phyloP scores from a whole-genome alignment of 2,888 invertebrate species.

The Adelognathus sp. region DNA sequence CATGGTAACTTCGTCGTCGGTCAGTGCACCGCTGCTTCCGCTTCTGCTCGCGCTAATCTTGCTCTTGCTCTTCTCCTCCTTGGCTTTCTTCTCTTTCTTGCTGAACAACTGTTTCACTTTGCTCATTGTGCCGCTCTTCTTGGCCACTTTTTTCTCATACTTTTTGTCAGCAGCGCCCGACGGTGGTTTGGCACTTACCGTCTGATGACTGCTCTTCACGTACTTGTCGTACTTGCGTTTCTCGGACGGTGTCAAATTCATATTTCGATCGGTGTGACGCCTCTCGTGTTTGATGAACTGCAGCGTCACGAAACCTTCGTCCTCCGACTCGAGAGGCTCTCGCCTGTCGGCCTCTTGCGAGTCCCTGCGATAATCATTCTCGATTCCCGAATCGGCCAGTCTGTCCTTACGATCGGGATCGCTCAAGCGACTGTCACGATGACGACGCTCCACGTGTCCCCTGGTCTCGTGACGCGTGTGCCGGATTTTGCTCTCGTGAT shows the following conservation, averaged over 20 bases:
- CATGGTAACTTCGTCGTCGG: conserved; percentile 79
- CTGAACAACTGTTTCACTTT: conserved; percentile 90
- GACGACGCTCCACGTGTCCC: conserved; percentile 76
- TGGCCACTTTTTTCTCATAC: conserved; percentile 77
- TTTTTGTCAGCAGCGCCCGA: conserved; percentile 76
- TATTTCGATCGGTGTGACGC: conserved; percentile 87
- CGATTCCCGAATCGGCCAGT: conserved; percentile 90
- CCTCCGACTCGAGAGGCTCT: conserved; percentile 84
- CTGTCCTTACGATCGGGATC: conserved; percentile 84
- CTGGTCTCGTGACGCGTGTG: conserved; percentile 81
- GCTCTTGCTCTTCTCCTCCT: conserved; percentile 82
- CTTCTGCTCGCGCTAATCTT: conserved; percentile 69
- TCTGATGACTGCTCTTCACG: conserved; percentile 70
- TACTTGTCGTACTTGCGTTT: conserved; percentile 73
- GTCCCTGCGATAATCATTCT: conserved; percentile 90
- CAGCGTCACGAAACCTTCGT: conserved; percentile 87
- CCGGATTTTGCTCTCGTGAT: conserved; percentile 77
- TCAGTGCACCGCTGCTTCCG: conserved; percentile 73
- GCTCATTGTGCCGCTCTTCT: conserved; percentile 79
- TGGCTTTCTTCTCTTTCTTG: conserved; percentile 87
- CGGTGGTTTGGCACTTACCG: conserved; percentile 75
- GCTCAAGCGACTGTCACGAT: conserved; percentile 77
- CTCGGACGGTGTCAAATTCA: conserved; percentile 77
- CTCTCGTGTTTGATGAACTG: conserved; percentile 88
- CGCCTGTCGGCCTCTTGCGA: conserved; percentile 81